phyloP scores from a whole-genome alignment of 2,888 invertebrate species.

The Chromoteleia sp. region DNA sequence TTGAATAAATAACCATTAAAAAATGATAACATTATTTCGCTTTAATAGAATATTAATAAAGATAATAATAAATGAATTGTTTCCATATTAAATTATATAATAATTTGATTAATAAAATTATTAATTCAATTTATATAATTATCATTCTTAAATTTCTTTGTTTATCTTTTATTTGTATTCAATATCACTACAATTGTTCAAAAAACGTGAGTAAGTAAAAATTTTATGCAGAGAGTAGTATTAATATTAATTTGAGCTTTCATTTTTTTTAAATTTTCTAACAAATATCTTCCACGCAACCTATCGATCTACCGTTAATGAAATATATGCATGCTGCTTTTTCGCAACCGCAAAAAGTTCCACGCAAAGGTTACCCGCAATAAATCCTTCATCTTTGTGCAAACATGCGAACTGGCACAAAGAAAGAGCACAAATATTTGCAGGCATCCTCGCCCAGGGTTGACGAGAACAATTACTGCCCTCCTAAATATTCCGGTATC shows the following conservation, averaged over 20 bases:
- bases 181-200: too few relatives aligned
- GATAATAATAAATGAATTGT: too few relatives aligned
- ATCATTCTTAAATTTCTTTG: too few relatives aligned
- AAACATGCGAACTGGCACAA: constrained; percentile 57
- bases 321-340: constrained; percentile 40
- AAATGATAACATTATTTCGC: too few relatives aligned
- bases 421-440: constrained; percentile 66
- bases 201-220: too few relatives aligned
- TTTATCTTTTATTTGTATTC: too few relatives aligned
- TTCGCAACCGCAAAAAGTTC: constrained; percentile 54
- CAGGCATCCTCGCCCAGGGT: constrained; percentile 55
- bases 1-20: not conserved
- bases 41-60: too few relatives aligned
- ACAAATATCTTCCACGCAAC: not conserved
- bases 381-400: constrained; percentile 65
- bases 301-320: constrained; percentile 37
- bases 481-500: constrained; percentile 63
- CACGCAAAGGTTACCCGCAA: constrained; percentile 55
- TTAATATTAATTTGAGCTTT: too few relatives aligned
- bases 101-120: too few relatives aligned
- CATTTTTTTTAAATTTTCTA: not conserved
- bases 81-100: too few relatives aligned
- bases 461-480: constrained; percentile 69
- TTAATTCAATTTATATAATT: too few relatives aligned
- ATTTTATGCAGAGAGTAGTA: too few relatives aligned